These are phyloP conservation scores for Andrena haemorrhoa DNA, from an alignment of 2,888 invertebrate species.

Conservation along the genomic window DNA sequence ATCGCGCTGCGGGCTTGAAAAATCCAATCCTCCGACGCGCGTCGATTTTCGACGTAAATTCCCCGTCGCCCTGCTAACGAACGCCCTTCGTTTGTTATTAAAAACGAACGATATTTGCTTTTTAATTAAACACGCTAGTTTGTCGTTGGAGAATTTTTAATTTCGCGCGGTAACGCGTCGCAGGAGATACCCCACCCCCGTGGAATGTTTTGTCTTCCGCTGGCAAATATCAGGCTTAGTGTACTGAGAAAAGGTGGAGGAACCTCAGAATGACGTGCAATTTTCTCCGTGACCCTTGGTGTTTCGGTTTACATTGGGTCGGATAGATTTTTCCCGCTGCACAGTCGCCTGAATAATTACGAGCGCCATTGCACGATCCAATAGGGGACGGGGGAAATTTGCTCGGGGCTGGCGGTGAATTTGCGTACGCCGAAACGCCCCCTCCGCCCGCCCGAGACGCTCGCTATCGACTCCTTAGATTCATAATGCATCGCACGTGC, in stretches of 20 bases:
- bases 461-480: slow-evolving; percentile 50
- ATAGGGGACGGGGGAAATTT: neutral
- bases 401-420: neutral
- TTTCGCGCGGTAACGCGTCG: neutral
- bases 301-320: too few species aligned
- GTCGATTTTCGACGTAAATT: slow-evolving; percentile 11
- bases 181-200: too few species aligned
- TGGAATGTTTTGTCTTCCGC: too few species aligned
- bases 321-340: neutral
- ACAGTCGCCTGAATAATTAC: neutral
- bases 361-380: neutral
- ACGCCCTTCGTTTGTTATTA: neutral
- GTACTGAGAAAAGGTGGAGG: too few species aligned
- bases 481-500: slow-evolving; percentile 68
- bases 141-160: neutral
- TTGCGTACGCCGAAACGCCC: neutral
- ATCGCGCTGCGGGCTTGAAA: neutral
- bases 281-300: too few species aligned
- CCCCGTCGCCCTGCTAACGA: neutral
- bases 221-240: too few species aligned
- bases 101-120: neutral
- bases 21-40: neutral
- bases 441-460: slow-evolving; percentile 35
- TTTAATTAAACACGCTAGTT: neutral
- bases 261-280: too few species aligned